Conservation (phyloP, 2,797 vertebrate species). For the Graptemys geographica region DNA sequence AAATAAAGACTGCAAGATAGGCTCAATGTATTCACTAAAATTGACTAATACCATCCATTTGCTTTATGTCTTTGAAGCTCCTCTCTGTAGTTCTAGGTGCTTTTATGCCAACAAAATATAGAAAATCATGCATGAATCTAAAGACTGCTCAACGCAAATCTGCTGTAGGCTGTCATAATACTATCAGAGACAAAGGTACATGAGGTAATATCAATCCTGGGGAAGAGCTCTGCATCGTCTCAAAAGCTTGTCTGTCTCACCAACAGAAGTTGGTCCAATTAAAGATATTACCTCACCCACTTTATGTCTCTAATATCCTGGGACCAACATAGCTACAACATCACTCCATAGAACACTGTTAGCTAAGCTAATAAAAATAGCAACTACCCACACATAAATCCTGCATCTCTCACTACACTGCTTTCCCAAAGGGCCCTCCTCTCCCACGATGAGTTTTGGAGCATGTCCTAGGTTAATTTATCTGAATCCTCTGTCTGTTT, state of each 20-base stretch:
- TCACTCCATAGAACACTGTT: neutral
- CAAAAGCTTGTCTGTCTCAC: neutral
- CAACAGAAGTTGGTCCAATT: neutral
- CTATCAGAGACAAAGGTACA: neutral
- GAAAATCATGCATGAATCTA: neutral
- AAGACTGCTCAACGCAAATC: neutral
- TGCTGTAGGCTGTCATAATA: neutral
- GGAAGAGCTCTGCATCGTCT: neutral
- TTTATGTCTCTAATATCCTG: neutral
- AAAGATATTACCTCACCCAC: neutral
- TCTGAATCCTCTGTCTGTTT: neutral
- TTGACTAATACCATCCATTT: slow-evolving; percentile 40
- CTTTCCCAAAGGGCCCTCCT: neutral
- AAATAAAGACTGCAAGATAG: slow-evolving; percentile 55
- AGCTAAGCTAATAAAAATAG: neutral
- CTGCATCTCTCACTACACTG: neutral
- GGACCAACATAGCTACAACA: neutral
- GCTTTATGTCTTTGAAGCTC: slow-evolving; percentile 46
- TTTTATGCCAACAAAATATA: neutral
- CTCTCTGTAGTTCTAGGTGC: neutral
- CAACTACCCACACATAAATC: neutral
- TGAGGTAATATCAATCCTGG: neutral
- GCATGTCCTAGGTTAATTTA: neutral
- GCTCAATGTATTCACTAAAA: slow-evolving; percentile 47
- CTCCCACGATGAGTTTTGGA: neutral